These are phyloP conservation scores for Limnephilus rhombicus DNA, from an alignment of 2,888 invertebrate species.

Conservation along the genomic window DNA sequence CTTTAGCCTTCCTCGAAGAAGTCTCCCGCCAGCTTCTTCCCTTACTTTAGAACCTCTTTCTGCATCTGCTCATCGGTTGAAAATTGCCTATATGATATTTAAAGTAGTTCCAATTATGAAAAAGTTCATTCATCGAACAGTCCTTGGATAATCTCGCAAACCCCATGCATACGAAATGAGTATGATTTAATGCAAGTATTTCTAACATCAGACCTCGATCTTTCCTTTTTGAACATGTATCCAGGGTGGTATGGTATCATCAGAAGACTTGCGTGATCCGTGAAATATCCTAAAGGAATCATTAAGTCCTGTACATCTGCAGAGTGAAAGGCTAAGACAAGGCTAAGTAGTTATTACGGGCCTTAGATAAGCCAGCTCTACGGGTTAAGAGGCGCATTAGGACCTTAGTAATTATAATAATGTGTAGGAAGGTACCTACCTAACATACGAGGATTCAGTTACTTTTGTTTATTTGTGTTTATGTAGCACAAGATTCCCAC, in stretches of 20 bases:
- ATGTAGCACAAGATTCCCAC: neutral
- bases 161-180: no score
- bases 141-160: no score
- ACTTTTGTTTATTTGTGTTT: neutral
- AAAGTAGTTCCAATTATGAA: no score
- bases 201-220: neutral
- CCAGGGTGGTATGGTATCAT: neutral
- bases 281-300: neutral
- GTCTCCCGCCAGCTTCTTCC: no score
- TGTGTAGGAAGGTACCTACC: neutral
- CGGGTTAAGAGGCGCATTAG: neutral
- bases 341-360: neutral
- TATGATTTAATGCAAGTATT: neutral
- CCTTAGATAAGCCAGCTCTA: neutral
- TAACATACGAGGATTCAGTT: neutral
- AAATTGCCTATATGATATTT: no score
- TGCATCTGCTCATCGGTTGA: no score
- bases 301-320: constrained; percentile 1
- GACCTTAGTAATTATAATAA: neutral
- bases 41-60: no score
- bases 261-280: constrained; percentile 1
- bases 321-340: neutral
- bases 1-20: no score
- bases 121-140: no score
- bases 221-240: neutral